These are phyloP conservation scores for Orthosia cruda DNA, from an alignment of 2,888 invertebrate species.

Conservation along the genomic window DNA sequence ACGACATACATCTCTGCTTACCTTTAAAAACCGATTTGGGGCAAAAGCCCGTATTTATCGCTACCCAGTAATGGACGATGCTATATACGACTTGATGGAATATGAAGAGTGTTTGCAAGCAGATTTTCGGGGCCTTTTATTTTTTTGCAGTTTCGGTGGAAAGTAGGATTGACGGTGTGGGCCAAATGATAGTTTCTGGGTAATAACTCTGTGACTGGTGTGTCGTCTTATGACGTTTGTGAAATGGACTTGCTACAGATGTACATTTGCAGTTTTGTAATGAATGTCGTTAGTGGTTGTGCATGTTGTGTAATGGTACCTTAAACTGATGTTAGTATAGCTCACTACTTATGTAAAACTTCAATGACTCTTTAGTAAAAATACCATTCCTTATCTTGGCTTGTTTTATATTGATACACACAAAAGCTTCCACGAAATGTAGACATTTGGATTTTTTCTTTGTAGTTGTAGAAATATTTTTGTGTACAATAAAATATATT, in stretches of 20 bases:
- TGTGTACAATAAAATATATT: too few relatives aligned
- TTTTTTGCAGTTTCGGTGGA: slow-evolving; percentile 27
- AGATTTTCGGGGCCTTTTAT: slow-evolving; percentile 46
- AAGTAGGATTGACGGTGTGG: slow-evolving; percentile 14
- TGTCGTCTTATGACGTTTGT: neutral
- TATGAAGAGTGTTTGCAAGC: slow-evolving; percentile 55
- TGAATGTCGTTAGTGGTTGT: neutral
- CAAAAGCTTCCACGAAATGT: neutral
- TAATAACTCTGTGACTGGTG: neutral
- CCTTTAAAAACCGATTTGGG: slow-evolving; percentile 29
- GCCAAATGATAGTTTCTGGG: neutral
- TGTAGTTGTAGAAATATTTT: too few relatives aligned
- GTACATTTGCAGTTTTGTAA: neutral
- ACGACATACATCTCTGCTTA: slow-evolving; percentile 52
- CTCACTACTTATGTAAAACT: neutral
- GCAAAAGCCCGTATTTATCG: slow-evolving; percentile 59
- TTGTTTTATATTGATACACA: too few relatives aligned
- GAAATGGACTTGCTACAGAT: neutral
- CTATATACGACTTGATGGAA: slow-evolving; percentile 34
- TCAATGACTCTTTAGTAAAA: neutral
- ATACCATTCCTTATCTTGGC: neutral
- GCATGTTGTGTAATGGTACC: too few relatives aligned
- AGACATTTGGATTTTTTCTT: neutral
- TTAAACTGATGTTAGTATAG: neutral
- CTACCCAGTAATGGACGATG: slow-evolving; percentile 55